Evolutionary conservation across 2,797 vertebrate genomes (phyloP).

Genomic region (Margarornis squamiger): DNA sequence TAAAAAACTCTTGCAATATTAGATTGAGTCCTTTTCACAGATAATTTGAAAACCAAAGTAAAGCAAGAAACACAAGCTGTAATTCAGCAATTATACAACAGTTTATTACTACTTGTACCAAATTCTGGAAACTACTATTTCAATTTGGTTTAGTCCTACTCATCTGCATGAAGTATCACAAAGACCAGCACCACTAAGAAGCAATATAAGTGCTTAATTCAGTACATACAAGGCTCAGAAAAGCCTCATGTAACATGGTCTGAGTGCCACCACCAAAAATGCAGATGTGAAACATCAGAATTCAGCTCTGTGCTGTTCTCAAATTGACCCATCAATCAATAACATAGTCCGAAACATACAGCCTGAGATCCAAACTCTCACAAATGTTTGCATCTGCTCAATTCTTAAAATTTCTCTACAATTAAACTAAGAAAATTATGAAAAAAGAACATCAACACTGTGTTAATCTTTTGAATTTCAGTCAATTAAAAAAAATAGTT

Average conservation of each 20-base stretch:
- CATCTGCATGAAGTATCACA: neutral
- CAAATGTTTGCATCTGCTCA: neutral
- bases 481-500: neutral
- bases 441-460: neutral
- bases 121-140: neutral
- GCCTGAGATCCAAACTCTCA: neutral
- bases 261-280: neutral
- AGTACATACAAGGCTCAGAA: neutral
- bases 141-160: neutral
- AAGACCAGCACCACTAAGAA: neutral
- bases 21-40: neutral
- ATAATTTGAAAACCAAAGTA: neutral
- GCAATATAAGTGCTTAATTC: neutral
- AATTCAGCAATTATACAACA: neutral
- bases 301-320: neutral
- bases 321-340: neutral
- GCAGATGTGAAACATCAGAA: neutral
- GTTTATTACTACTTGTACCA: neutral
- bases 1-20: neutral
- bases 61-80: neutral
- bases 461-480: neutral
- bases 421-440: neutral
- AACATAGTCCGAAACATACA: neutral
- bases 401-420: neutral
- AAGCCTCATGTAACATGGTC: neutral